These are phyloP conservation scores for Crenuchus spilurus DNA, from an alignment of 2,797 vertebrate genomes.

Conservation along the genomic window DNA sequence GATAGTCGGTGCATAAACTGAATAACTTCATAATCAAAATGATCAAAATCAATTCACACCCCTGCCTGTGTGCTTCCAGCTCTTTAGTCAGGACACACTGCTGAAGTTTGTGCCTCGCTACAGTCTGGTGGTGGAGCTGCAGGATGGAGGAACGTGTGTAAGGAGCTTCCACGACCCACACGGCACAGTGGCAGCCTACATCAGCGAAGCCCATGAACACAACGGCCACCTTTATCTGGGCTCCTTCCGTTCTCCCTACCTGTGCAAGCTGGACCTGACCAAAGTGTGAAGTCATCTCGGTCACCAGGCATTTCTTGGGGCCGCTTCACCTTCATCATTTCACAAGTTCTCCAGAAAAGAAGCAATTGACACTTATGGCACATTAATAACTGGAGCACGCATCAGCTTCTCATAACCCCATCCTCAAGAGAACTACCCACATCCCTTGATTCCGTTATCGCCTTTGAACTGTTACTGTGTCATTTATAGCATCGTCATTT, in stretches of 20 bases:
- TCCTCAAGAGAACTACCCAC: slow-evolving; percentile 4
- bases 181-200: slow-evolving; percentile 79
- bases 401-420: slow-evolving; percentile 13
- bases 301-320: slow-evolving; percentile 1
- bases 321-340: slow-evolving; percentile 27
- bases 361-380: slow-evolving; percentile 25
- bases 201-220: slow-evolving; percentile 91
- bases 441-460: neutral
- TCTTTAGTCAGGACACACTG: slow-evolving; percentile 88
- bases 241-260: slow-evolving; percentile 87
- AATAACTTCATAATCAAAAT: too few species aligned
- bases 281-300: slow-evolving; percentile 61
- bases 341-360: slow-evolving; percentile 17
- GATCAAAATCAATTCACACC: too few species aligned
- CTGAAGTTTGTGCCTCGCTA: slow-evolving; percentile 89
- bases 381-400: slow-evolving; percentile 21
- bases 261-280: slow-evolving; percentile 85
- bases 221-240: slow-evolving; percentile 89
- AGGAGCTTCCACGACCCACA: slow-evolving; percentile 92
- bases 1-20: too few species aligned
- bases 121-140: slow-evolving; percentile 89
- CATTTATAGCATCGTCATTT: slow-evolving; percentile 11
- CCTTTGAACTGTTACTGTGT: neutral
- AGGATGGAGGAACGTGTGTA: slow-evolving; percentile 85
- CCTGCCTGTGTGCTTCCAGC: slow-evolving; percentile 70